phyloP scores from a whole-genome alignment of 2,113 vertebrate genomes.

The Rhinolophus sinicus region DNA sequence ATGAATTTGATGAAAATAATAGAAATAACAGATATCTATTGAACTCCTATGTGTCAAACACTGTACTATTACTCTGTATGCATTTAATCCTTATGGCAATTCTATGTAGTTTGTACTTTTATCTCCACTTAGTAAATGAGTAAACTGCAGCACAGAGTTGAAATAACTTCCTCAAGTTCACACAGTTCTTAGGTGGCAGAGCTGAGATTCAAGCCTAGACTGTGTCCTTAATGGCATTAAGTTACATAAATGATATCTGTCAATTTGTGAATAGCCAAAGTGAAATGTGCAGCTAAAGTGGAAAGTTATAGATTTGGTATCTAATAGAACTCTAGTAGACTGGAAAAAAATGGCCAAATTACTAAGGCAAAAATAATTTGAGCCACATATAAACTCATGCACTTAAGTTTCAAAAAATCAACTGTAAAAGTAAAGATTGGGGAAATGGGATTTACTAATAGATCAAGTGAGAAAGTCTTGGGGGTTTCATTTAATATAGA shows the following conservation, averaged over 20 bases:
- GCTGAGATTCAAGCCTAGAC: not conserved
- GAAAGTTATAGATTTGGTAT: conserved; percentile 25
- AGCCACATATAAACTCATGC: not conserved
- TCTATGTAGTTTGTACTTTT: not conserved
- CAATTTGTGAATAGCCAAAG: not conserved
- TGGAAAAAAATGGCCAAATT: not conserved
- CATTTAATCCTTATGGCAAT: not conserved
- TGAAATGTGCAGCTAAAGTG: not conserved
- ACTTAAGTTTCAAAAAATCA: not conserved
- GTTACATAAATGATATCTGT: not conserved
- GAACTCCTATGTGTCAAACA: not conserved
- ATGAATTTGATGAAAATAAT: not conserved
- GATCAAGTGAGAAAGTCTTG: not conserved
- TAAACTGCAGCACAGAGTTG: not conserved
- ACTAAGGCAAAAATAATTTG: conserved; percentile 13
- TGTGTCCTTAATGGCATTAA: not conserved
- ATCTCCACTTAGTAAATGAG: not conserved
- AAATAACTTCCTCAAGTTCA: not conserved
- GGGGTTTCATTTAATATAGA: not conserved
- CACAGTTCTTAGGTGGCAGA: not conserved
- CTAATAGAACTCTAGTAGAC: conserved; percentile 3
- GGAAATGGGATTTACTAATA: not conserved
- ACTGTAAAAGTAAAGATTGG: not conserved
- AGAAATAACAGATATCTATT: not conserved
- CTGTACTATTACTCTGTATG: not conserved